Evolutionary conservation across 2,888 invertebrate species (phyloP).

Genomic region (Autographa pulchrina): DNA sequence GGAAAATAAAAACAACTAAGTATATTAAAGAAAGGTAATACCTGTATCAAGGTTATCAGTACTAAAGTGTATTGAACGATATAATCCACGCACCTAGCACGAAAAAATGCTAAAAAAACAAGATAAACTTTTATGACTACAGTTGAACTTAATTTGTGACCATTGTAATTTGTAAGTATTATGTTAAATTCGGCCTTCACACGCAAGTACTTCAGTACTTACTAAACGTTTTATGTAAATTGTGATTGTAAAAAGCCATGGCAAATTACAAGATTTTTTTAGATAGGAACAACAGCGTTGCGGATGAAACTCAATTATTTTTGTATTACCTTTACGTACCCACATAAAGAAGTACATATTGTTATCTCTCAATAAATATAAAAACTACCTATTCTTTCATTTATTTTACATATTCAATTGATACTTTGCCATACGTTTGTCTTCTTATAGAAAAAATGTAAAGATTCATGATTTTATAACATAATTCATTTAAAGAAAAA

Average conservation of each 20-base stretch:
- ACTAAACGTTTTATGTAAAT: slow-evolving; percentile 1
- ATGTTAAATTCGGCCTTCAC: neutral
- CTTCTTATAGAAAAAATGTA: too few species aligned
- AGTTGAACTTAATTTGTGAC: slow-evolving; percentile 15
- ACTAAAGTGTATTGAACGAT: neutral
- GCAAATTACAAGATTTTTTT: neutral
- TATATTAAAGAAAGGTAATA: too few species aligned
- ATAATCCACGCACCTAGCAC: neutral
- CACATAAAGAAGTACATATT: neutral
- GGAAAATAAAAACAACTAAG: too few species aligned
- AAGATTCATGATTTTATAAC: too few species aligned
- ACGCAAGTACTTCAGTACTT: neutral
- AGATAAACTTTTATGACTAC: slow-evolving; percentile 23
- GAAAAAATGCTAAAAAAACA: neutral
- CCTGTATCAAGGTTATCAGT: neutral
- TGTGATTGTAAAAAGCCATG: neutral
- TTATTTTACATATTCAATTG: neutral
- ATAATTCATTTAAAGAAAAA: neutral
- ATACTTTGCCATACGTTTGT: too few species aligned
- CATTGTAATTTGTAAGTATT: slow-evolving; percentile 23
- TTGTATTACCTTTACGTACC: neutral
- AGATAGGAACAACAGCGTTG: neutral
- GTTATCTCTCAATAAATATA: neutral
- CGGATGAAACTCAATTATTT: neutral
- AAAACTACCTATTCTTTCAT: neutral